Evolutionary conservation across 2,797 vertebrate species (phyloP).

Genomic region (Octomys mimax): DNA sequence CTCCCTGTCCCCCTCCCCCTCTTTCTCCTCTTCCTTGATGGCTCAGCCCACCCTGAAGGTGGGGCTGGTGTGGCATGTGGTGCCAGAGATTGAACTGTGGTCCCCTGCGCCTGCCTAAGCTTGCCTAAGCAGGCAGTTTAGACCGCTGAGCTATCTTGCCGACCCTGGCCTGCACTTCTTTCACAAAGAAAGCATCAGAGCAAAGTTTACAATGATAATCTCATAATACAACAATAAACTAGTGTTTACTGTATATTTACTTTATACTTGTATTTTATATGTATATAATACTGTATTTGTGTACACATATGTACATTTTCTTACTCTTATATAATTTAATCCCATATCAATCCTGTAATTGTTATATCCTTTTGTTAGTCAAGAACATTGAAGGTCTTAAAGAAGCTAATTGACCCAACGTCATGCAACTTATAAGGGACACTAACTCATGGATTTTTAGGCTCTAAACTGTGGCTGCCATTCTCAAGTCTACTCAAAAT

Average conservation of each 20-base stretch:
- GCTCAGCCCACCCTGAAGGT: too few species aligned
- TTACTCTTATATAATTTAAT: not conserved
- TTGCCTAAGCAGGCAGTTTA: too few species aligned
- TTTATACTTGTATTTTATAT: not conserved
- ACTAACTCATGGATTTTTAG: not conserved
- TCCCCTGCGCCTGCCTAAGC: too few species aligned
- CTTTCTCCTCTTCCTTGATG: too few species aligned
- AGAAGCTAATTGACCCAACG: not conserved
- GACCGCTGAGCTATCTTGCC: too few species aligned
- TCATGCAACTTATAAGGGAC: not conserved
- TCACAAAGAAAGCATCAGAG: not conserved
- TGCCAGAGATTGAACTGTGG: too few species aligned
- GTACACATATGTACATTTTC: not conserved
- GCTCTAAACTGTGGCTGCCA: not conserved
- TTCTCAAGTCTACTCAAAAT: not conserved
- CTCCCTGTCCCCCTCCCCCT: too few species aligned
- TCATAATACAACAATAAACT: not conserved
- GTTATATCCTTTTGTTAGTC: not conserved
- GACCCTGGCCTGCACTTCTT: not conserved
- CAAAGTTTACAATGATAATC: not conserved
- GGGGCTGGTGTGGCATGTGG: too few species aligned
- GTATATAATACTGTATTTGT: not conserved
- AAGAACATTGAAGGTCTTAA: conserved; percentile 28
- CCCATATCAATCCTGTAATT: not conserved
- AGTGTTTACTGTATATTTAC: not conserved